Evolutionary conservation across 2,797 vertebrate genomes (phyloP), one percentile per base, ranked within the genome.

Genomic region (Hephaestus fuliginosus): DNA sequence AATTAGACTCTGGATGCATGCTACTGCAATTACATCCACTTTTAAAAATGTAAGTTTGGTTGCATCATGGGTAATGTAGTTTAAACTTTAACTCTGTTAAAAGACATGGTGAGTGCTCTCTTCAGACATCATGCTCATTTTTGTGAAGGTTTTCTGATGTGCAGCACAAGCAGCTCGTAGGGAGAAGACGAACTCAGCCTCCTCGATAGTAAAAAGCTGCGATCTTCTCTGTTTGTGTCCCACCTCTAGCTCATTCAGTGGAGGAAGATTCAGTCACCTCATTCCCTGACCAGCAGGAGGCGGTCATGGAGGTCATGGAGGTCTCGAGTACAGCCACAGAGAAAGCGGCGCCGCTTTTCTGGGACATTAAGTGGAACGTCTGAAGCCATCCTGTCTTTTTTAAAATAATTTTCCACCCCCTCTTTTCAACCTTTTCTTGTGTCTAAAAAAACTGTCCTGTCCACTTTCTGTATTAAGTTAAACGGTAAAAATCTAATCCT

Each of bases 361-460:
- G 81, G 92, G 90, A 95, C 80, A 92, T 94, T 70, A 92, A 93
- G 43, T 92, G 89, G 92, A 91, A 58, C 39, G 48, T 79, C 73
- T 94, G 74, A 91, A 89, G 43, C 56, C 75, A 51, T n/a, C 39
- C 70, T 69, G 61, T 46, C 62, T 57, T 62, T 71, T 36, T 49
- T 43, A 9, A 13, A 46, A 60, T 36, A 68, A 28, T 61, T 22
- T 46, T 67, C 44, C 69, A 52, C 10, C 18, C 68, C 11, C 3
- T 66, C 25, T 67, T 51, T 43, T 43, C 25, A 48, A 39, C 8
- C 17, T 12, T 52, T 56, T 68, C 49, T 11, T 70, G 43, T 75
- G 66, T 56, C 49, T 82, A 55, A 11, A 41, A 57, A 51, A 13
- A 64, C 43, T 33, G 14, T 58, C 18, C 49, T n/a, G 22, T 62